phyloP scores from a whole-genome alignment of 2,888 invertebrate genomes.

The Diplolepis rosae region DNA sequence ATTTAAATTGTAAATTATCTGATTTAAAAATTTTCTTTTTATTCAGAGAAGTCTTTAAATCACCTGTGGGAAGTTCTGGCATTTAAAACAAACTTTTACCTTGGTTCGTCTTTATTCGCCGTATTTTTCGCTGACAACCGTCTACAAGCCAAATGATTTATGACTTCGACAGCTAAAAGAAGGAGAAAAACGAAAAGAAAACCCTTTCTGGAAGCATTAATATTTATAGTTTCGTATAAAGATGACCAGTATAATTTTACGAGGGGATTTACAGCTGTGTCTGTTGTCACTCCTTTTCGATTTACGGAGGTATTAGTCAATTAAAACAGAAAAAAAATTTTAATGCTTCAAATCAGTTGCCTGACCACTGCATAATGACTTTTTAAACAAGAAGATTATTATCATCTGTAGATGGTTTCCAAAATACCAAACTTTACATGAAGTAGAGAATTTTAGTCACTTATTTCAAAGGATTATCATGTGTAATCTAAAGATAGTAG shows the following conservation, averaged over 20 bases:
- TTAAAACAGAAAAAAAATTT: conserved; percentile 29
- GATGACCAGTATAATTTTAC: conserved; percentile 66
- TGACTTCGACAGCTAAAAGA: conserved; percentile 58
- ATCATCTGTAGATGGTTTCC: too few species aligned
- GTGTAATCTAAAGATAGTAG: too few species aligned
- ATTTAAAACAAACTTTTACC: conserved; percentile 67
- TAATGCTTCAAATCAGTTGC: conserved; percentile 7
- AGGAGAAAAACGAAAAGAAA: conserved; percentile 52
- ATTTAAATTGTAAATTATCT: background rate
- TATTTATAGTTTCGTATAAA: conserved; percentile 71
- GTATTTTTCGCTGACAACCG: conserved; percentile 72
- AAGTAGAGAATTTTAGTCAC: too few species aligned
- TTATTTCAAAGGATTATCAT: too few species aligned
- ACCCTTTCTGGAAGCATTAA: conserved; percentile 65
- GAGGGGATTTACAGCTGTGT: conserved; percentile 66
- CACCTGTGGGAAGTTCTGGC: background rate
- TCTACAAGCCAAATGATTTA: conserved; percentile 69
- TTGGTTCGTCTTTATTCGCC: conserved; percentile 65
- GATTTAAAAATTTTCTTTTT: background rate
- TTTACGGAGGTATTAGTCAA: conserved; percentile 36
- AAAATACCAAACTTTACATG: background rate
- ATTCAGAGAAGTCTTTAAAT: background rate
- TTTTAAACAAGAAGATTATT: background rate
- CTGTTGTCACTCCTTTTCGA: conserved; percentile 60
- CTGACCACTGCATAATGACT: background rate